A percentile compares a stretch with the other conserved stretches of the same genome.
Evolutionary conservation across 2,888 invertebrate species (phyloP).

Genomic region (Metellina segmentata): DNA sequence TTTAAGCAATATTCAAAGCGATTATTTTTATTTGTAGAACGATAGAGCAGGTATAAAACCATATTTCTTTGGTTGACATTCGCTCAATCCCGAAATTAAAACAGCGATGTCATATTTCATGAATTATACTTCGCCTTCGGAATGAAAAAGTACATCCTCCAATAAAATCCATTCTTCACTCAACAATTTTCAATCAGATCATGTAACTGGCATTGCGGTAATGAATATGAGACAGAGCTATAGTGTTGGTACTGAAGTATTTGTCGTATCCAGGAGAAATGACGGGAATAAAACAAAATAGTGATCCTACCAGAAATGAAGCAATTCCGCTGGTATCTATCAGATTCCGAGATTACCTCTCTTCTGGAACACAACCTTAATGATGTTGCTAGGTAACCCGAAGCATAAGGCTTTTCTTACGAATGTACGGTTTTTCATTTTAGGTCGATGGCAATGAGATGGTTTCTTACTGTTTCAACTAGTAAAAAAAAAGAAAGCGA

Average conservation of each 20-base stretch:
- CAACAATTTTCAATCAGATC: not conserved
- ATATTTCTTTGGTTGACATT: no score
- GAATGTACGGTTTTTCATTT: not conserved
- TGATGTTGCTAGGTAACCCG: slow-evolving; percentile 19
- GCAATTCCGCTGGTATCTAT: slow-evolving; percentile 20
- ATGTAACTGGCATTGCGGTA: not conserved
- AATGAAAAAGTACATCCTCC: not conserved
- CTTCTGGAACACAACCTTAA: not conserved
- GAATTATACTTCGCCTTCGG: no score
- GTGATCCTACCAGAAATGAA: not conserved
- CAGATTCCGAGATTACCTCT: not conserved
- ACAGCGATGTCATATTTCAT: no score
- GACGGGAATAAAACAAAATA: not conserved
- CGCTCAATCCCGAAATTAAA: no score
- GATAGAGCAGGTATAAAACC: no score
- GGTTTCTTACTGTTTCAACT: not conserved
- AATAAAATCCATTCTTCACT: not conserved
- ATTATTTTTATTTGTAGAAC: no score
- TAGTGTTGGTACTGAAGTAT: not conserved
- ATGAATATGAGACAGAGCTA: not conserved
- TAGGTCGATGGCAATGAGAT: not conserved
- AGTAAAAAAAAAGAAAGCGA: not conserved
- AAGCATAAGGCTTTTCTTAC: not conserved
- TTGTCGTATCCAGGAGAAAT: not conserved
- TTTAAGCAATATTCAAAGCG: no score